Evolutionary conservation across 2,888 invertebrate genomes (phyloP).

Genomic region (Beris morrisii): DNA sequence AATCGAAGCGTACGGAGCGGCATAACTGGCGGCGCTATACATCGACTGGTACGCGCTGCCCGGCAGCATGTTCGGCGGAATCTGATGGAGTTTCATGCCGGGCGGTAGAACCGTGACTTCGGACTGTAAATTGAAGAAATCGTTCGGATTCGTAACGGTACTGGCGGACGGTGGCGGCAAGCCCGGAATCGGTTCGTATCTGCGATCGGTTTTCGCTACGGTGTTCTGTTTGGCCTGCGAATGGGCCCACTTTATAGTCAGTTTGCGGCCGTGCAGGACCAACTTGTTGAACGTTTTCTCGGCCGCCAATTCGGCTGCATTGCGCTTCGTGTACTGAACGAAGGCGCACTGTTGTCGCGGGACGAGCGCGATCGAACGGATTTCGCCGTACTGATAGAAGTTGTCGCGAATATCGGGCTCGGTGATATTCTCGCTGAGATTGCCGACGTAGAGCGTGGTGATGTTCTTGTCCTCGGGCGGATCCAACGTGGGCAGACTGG

Average conservation of each 20-base stretch:
- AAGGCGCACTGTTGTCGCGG: constrained; percentile 95
- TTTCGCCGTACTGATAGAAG: constrained; percentile 99
- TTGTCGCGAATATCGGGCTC: constrained; percentile 93
- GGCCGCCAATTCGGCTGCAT: constrained; percentile 90
- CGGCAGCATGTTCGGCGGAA: constrained; percentile 54
- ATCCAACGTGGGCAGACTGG: constrained; percentile 91
- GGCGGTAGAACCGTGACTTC: constrained; percentile 55
- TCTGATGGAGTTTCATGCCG: constrained; percentile 56
- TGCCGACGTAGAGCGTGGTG: constrained; percentile 97
- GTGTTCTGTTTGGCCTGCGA: constrained; percentile 77
- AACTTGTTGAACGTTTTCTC: constrained; percentile 95
- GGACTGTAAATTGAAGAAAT: constrained; percentile 64
- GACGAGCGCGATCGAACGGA: constrained; percentile 89
- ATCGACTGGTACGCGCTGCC: constrained; percentile 52
- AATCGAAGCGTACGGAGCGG: constrained; percentile 53
- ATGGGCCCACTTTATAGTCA: constrained; percentile 98
- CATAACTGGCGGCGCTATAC: constrained; percentile 48
- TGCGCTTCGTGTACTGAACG: constrained; percentile 90
- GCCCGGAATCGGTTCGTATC: constrained; percentile 74
- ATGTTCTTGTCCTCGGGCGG: constrained; percentile 95
- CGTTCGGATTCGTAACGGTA: constrained; percentile 61
- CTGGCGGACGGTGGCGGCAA: constrained; percentile 69
- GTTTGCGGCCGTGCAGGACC: constrained; percentile 75
- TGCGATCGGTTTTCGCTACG: constrained; percentile 60
- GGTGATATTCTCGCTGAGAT: constrained; percentile 82